Percentiles rank a stretch among this genome's conserved stretches.
These are phyloP conservation scores for Marcusenius ussheri DNA, from an alignment of 2,113 vertebrate genomes.

Conservation along the genomic window DNA sequence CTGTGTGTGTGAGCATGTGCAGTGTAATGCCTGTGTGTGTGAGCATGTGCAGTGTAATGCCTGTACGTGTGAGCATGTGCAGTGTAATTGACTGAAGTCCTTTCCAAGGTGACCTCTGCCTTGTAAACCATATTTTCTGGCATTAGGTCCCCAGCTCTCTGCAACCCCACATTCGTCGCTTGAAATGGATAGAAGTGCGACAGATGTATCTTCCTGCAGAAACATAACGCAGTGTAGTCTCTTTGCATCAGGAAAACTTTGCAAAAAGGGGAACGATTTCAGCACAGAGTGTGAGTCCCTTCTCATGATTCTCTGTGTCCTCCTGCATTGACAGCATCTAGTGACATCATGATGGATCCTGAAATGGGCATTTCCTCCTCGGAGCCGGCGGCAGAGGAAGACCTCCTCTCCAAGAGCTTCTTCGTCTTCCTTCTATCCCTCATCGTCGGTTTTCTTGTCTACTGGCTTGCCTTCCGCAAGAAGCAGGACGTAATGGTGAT, in stretches of 20 bases:
- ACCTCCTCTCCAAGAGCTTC: slow-evolving; percentile 69
- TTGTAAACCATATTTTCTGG: not conserved
- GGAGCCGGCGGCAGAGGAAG: slow-evolving; percentile 50
- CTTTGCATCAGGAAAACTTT: not conserved
- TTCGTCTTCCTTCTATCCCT: slow-evolving; percentile 80
- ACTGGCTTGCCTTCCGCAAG: slow-evolving; percentile 86
- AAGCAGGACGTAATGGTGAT: slow-evolving; percentile 79
- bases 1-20: not conserved
- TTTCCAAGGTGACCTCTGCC: not conserved
- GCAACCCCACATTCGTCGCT: not conserved
- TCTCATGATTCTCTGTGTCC: not conserved
- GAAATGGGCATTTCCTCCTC: slow-evolving; percentile 38
- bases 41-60: not conserved
- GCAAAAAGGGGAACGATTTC: not conserved
- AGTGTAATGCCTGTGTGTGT: not conserved
- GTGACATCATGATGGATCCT: slow-evolving; percentile 53
- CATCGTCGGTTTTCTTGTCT: slow-evolving; percentile 72
- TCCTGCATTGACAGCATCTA: slow-evolving; percentile 18
- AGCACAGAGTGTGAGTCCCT: not conserved
- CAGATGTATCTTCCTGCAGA: not conserved
- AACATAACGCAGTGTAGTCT: not conserved
- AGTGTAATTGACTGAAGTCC: not conserved
- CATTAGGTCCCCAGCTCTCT: not conserved
- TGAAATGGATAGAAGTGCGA: not conserved
- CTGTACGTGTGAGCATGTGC: not conserved